Percentiles rank a stretch among this genome's conserved stretches.
Conservation (phyloP, 2,888 invertebrate genomes). For the Polydesmus complanatus region DNA sequence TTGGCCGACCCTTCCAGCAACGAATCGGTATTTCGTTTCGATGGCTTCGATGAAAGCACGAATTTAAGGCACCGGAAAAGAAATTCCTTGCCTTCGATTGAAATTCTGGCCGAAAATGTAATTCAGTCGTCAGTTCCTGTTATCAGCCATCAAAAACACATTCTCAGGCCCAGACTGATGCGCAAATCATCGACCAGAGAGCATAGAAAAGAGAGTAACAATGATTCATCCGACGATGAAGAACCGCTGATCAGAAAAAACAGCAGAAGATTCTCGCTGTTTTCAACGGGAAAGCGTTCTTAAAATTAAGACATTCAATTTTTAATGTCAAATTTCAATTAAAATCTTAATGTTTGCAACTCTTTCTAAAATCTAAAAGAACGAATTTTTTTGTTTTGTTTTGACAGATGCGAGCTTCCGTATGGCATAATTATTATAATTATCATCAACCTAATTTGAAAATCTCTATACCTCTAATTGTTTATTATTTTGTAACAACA, state of each 20-base stretch:
- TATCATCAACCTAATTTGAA: no score
- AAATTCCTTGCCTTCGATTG: neutral
- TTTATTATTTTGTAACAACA: no score
- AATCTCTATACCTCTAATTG: no score
- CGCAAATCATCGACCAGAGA: neutral
- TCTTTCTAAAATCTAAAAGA: no score
- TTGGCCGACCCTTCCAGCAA: neutral
- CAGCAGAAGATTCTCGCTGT: conserved; percentile 9
- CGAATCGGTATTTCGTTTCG: neutral
- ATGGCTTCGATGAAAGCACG: neutral
- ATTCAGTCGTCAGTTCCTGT: neutral
- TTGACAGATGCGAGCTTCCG: no score
- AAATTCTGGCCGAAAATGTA: neutral
- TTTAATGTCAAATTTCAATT: no score
- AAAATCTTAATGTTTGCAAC: no score
- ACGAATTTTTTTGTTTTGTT: no score
- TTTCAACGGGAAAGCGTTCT: conserved; percentile 6
- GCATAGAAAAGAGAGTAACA: neutral
- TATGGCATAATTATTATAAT: no score
- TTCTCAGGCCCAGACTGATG: neutral
- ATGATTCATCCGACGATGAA: conserved; percentile 7
- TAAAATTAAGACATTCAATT: no score
- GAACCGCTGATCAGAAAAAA: conserved; percentile 7
- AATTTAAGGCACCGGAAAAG: neutral
- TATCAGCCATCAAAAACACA: neutral